Evolutionary conservation across 2,888 invertebrate species (phyloP), one percentile per base, ranked within the genome.

Genomic region (Tinea semifulvella): DNA sequence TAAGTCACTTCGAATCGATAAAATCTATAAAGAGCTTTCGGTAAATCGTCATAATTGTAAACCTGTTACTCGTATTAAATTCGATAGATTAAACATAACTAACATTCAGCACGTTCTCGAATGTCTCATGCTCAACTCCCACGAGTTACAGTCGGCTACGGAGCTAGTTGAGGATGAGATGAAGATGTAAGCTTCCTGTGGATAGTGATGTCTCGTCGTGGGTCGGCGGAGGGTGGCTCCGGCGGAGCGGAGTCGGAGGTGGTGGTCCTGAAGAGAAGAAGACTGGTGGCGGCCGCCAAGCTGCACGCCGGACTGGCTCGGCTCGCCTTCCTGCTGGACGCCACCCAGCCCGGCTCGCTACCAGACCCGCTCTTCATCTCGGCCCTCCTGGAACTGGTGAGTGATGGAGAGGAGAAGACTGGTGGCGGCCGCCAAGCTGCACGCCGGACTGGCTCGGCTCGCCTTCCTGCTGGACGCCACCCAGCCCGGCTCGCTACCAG

Each of bases 351-450:
- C 0, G 99, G 99, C 0, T 88, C 93, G 0, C 90, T 98, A 45
- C 99, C 99, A 0, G 99, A 99, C 79, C 91, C 98, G 2, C 94
- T 97, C 55, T 85, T 99, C 22, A 88, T 99, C 65, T 96, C 95
- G 0, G 96, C 98, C 2, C 83, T 96, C 43, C 76, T 99, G 42
- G 98, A 98, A 71, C 83, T 99, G 85, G 98, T 97, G 76, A 73
- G 79, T 61, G 11, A n/a, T n/a, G n/a, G n/a, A n/a, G n/a, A n/a
- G 97, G 56, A 85, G 96, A 43, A 88, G 92, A 52, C 68, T 97
- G 44, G 94, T 98, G 10, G 87, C 92, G 14, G 86, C 87, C 0
- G 84, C 84, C 36, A 87, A 90, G 0, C 84, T 98, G 11, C 89
- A 89, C 57, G 89, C 91, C n/a, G 98, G 98, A 6, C 91, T 97